A percentile compares a stretch with the other conserved stretches of the same genome.
Conservation (phyloP, 2,888 invertebrate genomes). For the Polyommatus icarus region DNA sequence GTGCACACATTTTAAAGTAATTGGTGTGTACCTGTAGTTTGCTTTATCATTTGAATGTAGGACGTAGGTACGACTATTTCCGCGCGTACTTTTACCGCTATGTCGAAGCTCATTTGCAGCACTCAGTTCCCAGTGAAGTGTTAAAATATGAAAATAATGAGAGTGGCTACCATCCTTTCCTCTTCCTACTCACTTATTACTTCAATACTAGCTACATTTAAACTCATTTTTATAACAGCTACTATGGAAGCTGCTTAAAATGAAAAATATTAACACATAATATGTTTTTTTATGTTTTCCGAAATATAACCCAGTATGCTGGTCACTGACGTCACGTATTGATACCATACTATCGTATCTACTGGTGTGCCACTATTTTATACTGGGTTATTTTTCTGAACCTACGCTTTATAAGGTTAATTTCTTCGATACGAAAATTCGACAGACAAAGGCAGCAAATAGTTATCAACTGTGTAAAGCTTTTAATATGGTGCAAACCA, state of each 20-base stretch:
- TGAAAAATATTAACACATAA: too few relatives aligned
- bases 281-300: too few relatives aligned
- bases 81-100: background rate
- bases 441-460: too few relatives aligned
- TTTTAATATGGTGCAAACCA: too few relatives aligned
- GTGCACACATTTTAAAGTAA: background rate
- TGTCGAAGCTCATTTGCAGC: slow-evolving; percentile 1
- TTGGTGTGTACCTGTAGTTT: background rate
- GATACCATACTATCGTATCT: too few relatives aligned
- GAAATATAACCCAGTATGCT: too few relatives aligned
- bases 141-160: slow-evolving; percentile 12
- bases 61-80: background rate
- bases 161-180: background rate
- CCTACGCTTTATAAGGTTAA: too few relatives aligned
- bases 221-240: background rate
- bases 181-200: background rate
- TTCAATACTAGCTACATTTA: background rate
- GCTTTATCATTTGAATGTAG: background rate
- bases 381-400: too few relatives aligned
- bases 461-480: too few relatives aligned
- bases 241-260: background rate
- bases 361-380: too few relatives aligned
- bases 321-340: too few relatives aligned
- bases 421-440: too few relatives aligned
- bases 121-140: background rate